Base-by-base conservation (phyloP, 2,888 invertebrate species). In the Linhomoeus sp. region DNA sequence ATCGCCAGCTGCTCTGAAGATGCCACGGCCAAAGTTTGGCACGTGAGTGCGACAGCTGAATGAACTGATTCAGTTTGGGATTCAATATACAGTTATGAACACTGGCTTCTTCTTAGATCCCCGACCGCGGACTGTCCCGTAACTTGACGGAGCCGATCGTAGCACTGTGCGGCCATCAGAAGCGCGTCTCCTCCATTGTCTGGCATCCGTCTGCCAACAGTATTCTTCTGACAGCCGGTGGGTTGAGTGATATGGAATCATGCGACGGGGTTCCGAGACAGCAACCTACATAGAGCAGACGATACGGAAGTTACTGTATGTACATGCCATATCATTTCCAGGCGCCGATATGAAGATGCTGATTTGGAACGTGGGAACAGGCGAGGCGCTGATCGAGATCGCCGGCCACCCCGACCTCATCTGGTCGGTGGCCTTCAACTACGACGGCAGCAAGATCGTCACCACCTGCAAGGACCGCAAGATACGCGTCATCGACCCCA, bases 181-280 rank as follows among this genome's bases (percentile, higher is more conserved):
- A 87, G 29, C 73, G 87, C 45, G 86, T 87, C 1, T 82, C 84
- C 2, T 79, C 84, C 62, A 76, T 92, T 51, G 80, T 82, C 64
- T 92, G 90, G 88, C 84, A 85, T 68, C 84, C 90, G 0, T 80
- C 82, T 0, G 87, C 87, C 15, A 81, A 84, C 66, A 87, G 87
- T 67, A 76, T 92, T 40, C 70, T 92, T 25, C 77, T 88, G 52
- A 86, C 85, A 65, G 82, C n/a, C n/a, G n/a, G n/a, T 87, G 80
- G 86, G 65, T 85, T 92, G 58, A 83, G 88, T 14, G 86, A 88
- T 14, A 33, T 33, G 33, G 9, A 33, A 38, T 5, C 15, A 38
- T 38, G 38, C 19, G 7, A n/a, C 9, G 12, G 33, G 35, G 12
- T 9, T 33, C 35, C 12, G 15, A 12, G 35, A 12, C 15, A 15